Base-by-base conservation (phyloP, 1,140 invertebrate species). In the Palaemon carinicauda region DNA sequence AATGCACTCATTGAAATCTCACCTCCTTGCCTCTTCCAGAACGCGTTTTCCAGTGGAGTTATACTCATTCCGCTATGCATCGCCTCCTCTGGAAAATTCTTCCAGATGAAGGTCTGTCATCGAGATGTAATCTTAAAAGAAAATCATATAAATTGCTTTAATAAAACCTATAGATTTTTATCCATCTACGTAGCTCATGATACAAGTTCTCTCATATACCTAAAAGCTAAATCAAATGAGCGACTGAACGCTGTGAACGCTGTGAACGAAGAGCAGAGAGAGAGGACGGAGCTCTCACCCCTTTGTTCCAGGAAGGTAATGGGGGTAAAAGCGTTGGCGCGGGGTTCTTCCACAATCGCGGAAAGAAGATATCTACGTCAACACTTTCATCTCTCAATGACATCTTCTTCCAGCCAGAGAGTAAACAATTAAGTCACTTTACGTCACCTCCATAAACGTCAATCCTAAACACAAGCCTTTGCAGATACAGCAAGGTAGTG, bases 1-100 rank as follows among this genome's bases (percentile, higher is more conserved):
- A 85, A 85, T 85, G 83, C 83, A 85, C 83, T 85, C 83, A 85
- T 85, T 85, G 83, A 85, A 80, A 85, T 85, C 83, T 85, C 83
- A 85, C 83, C 83, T 85, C 77, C n/a, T 77, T 33, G 77, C 41
- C 74, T 24, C 31, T 33, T 14, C 50, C 41, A 74, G 69, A 56
- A 1, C 29, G 74, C 73, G 10, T 53, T 79, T 77, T 41, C 71
- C 79, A 79, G 33, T 60, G 75, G 14, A 1, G 12, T 5, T 50
- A 31, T 50, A 33, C 5, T 27, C 21, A n/a, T 52, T 15, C 17
- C 52, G 83, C 71, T 65, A 71, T 75, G 79, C 19, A 85, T 52
- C 41, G 41, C 12, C 41, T 41, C 12, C 41, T 41, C 1, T 4
- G 7, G 41, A 41, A 7, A 12, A 0, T 41, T 12, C 33, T 41